Base-by-base conservation (phyloP, 1,140 invertebrate genomes). In the Carposina sasakii region DNA sequence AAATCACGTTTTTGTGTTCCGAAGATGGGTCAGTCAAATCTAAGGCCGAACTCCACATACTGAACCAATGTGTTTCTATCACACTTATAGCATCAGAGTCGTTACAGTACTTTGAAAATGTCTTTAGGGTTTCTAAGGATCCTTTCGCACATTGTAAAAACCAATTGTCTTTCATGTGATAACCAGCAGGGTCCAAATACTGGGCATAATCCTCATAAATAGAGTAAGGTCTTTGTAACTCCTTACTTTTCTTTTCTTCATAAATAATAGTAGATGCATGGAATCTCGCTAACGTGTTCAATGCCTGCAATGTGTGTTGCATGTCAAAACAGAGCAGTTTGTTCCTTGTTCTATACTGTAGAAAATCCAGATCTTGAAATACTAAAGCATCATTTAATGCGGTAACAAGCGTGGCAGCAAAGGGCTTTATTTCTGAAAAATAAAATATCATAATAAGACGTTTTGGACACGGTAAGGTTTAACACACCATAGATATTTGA, bases 1-100 rank as follows among this genome's bases (percentile, higher is more conserved):
- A 85, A 5, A 90, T 70, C 0, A 90, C 89, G 51, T 89, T 90
- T 26, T 67, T 57, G 20, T 65, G 56, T 26, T 69, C 58, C 5
- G 46, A 23, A 21, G 74, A 74, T 8, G 26, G 24, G 26, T 72
- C 49, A 24, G 60, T 52, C 20, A 82, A 43, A 30, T 56, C 45
- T 33, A 81, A 57, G 10, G 61, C 74, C 20, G 54, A 43, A 16
- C 49, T 48, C 69, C 75, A 85, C 31, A 81, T 49, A 8, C 59
- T 17, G 21, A 22, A 20, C 84, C 84, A 86, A 6, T 41, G 44
- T 2, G 26, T 51, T 53, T 73, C 69, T 41, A 82, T 71, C n/a
- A 39, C 23, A 23, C 49, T 41, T 12, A 75, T 47, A 16, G 45
- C 28, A 34, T 67, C 16, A 23, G 40, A 36, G 48, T 65, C 36